A percentile compares a stretch with the other conserved stretches of the same genome.
These are phyloP conservation scores for Xiphydria camelus DNA, from an alignment of 2,888 invertebrate species.

Conservation along the genomic window DNA sequence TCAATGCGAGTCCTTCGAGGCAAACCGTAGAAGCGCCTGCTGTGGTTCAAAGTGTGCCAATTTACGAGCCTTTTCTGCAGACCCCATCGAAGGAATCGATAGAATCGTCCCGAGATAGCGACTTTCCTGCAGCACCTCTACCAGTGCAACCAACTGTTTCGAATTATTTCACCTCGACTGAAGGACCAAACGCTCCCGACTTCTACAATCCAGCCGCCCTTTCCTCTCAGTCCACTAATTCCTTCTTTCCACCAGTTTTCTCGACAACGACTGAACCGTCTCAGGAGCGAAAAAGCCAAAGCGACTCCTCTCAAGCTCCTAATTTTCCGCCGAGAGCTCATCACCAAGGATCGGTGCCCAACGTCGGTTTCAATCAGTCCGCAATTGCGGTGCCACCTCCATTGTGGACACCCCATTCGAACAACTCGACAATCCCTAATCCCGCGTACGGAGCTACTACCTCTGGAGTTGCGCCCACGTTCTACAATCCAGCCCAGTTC, in stretches of 20 bases:
- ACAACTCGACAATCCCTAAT: conserved; percentile 8
- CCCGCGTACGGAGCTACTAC: conserved; percentile 11
- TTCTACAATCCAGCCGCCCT: not conserved
- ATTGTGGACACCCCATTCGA: not conserved
- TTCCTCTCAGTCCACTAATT: not conserved
- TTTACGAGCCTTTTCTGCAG: too few relatives aligned
- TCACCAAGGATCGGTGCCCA: too few relatives aligned
- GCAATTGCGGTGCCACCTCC: conserved; percentile 1
- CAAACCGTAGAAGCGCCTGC: too few relatives aligned
- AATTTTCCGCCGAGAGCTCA: not conserved
- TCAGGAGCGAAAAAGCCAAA: too few relatives aligned
- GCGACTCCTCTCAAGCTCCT: not conserved
- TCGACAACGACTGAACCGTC: not conserved
- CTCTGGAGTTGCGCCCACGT: conserved; percentile 22
- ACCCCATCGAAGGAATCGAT: not conserved
- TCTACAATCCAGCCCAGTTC: conserved; percentile 41
- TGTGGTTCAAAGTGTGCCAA: too few relatives aligned
- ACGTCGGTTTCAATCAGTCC: too few relatives aligned
- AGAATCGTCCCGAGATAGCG: not conserved
- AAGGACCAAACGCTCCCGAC: not conserved
- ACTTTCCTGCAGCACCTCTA: too few relatives aligned
- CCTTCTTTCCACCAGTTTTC: not conserved
- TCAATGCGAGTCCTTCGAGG: too few relatives aligned
- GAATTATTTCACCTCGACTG: not conserved
- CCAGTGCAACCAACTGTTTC: not conserved